Base-by-base conservation (phyloP, 2,888 invertebrate species). In the Cephus runcator region DNA sequence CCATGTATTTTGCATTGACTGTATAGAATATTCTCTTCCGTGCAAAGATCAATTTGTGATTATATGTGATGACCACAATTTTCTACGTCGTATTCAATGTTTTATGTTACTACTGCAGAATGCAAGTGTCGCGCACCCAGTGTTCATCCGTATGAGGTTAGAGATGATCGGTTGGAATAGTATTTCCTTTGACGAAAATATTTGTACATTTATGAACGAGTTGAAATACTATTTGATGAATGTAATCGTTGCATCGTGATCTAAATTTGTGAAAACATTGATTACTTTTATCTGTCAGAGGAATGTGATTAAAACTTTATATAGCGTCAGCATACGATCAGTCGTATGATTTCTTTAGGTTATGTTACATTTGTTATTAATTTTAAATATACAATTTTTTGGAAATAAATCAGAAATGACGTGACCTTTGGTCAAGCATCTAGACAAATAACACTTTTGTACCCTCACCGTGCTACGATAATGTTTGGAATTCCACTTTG, bases 371-470 rank as follows among this genome's bases (percentile, higher is more conserved):
- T 81, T 82, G 76, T 77, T 74, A 35, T 31, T 23, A 56, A 56
- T 69, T 68, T 34, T 69, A 73, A 71, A 78, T 75, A 77, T 79
- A 77, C 71, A n/a, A 23, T 9, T 71, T 79, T 75, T 56, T 69
- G 73, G 73, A 77, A 81, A 73, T 76, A 73, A 81, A 76, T 75
- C 73, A 78, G 15, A 74, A 31, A 79, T 69, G 79, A 79, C 73
- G 76, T 83, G 80, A 82, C 80, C 84, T 83, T 83, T 82, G 80
- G 75, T 76, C 78, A 78, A 73, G 36, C 73, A 12, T 75, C 73
- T 69, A 35, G n/a, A 71, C 76, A 79, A 78, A 80, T 74, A 77
- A 40, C n/a, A 35, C 76, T 75, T 74, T 12, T 34, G 30, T 33
- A 12, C 33, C 34, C 73, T 6, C 56, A 56, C 23, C 0, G 23